Conservation (phyloP, 2,113 vertebrate genomes). For the Nyctereutes procyonoides region DNA sequence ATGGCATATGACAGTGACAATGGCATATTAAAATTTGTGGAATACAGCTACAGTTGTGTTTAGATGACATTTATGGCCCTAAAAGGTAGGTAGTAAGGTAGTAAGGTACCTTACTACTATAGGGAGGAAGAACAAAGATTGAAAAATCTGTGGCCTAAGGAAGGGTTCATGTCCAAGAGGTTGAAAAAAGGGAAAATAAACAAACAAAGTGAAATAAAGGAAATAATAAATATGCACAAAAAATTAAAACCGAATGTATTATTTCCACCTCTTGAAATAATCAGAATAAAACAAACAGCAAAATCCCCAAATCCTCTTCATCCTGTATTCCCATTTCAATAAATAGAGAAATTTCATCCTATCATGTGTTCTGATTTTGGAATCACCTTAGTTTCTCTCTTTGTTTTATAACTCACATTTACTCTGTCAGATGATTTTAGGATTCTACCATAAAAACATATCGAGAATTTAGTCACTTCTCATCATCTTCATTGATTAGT, state of each 20-base stretch:
- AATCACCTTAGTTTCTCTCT: neutral
- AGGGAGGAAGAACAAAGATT: neutral
- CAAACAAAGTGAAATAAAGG: neutral
- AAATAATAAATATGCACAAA: neutral
- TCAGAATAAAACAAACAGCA: neutral
- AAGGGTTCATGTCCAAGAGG: neutral
- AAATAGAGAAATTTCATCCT: neutral
- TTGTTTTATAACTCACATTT: neutral
- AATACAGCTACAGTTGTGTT: neutral
- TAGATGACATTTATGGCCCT: neutral
- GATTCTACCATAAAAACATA: neutral
- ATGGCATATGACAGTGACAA: neutral
- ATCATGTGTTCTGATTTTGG: neutral
- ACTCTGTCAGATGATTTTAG: neutral
- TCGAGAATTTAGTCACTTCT: neutral
- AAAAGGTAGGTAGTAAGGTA: neutral
- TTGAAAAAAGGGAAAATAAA: neutral
- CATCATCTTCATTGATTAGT: neutral
- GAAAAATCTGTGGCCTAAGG: neutral
- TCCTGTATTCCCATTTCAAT: neutral
- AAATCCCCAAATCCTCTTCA: neutral
- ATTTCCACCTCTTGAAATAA: neutral
- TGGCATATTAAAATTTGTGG: neutral
- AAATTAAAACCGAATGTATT: neutral
- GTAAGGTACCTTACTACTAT: no score